phyloP scores from a whole-genome alignment of 2,888 invertebrate genomes.

The Galerucella nymphaeae region DNA sequence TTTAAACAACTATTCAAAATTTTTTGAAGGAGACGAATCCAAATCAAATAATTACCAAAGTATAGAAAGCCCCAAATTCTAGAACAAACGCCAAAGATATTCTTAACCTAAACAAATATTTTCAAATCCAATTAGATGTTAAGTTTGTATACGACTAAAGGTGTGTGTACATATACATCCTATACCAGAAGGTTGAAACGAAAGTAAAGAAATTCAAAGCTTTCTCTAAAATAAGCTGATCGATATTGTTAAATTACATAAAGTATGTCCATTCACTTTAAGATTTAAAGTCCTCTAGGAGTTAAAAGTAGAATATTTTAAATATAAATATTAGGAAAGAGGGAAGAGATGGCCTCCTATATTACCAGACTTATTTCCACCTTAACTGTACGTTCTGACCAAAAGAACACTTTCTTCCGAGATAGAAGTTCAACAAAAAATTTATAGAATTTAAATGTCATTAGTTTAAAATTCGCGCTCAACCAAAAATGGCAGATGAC shows the following conservation, averaged over 20 bases:
- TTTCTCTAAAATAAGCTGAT: not conserved
- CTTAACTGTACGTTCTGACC: no score
- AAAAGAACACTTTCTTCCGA: no score
- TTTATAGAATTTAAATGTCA: no score
- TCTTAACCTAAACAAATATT: not conserved
- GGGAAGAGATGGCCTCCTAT: no score
- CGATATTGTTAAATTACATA: conserved; percentile 4
- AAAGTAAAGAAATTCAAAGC: conserved; percentile 18
- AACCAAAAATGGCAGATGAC: no score
- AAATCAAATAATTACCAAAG: not conserved
- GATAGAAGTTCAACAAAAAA: no score
- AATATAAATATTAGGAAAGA: no score
- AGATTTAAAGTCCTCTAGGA: not conserved
- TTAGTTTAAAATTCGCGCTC: no score
- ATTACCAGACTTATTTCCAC: no score
- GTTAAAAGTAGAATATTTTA: not conserved
- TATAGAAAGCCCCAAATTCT: not conserved
- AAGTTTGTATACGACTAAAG: not conserved
- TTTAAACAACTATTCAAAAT: no score
- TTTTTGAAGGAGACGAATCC: not conserved
- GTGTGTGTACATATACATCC: not conserved
- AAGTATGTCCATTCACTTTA: no score
- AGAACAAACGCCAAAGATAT: not conserved
- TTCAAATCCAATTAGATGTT: not conserved
- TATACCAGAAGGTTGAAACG: not conserved